These are phyloP conservation scores for Smittia aterrima DNA, from an alignment of 2,888 invertebrate species.

Conservation along the genomic window DNA sequence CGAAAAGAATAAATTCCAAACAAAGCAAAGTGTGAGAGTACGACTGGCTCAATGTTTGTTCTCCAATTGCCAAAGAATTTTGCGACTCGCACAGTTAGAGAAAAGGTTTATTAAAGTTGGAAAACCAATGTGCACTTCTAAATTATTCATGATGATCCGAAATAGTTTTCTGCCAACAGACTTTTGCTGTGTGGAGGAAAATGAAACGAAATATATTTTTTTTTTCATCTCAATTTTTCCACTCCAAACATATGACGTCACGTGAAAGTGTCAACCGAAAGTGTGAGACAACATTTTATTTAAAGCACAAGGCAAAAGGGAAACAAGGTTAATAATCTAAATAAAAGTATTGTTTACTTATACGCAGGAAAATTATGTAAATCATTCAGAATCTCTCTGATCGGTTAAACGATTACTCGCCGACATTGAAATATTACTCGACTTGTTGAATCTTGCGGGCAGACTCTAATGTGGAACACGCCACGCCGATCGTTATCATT, in stretches of 20 bases:
- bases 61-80: too few relatives aligned
- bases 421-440: too few relatives aligned
- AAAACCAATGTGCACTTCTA: background rate
- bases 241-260: background rate
- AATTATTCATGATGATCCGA: background rate
- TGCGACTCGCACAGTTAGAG: background rate
- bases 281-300: background rate
- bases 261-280: background rate
- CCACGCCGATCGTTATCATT: background rate
- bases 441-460: too few relatives aligned
- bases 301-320: background rate
- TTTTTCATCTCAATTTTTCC: background rate
- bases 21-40: background rate
- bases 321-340: background rate
- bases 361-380: background rate
- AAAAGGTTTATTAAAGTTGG: background rate
- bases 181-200: background rate
- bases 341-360: background rate
- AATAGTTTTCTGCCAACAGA: background rate
- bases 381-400: too few relatives aligned
- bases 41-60: background rate
- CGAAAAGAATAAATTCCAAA: background rate
- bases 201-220: background rate
- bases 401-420: too few relatives aligned
- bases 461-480: background rate